Conservation (phyloP, 2,888 invertebrate genomes). For the Drosophila birchii region DNA sequence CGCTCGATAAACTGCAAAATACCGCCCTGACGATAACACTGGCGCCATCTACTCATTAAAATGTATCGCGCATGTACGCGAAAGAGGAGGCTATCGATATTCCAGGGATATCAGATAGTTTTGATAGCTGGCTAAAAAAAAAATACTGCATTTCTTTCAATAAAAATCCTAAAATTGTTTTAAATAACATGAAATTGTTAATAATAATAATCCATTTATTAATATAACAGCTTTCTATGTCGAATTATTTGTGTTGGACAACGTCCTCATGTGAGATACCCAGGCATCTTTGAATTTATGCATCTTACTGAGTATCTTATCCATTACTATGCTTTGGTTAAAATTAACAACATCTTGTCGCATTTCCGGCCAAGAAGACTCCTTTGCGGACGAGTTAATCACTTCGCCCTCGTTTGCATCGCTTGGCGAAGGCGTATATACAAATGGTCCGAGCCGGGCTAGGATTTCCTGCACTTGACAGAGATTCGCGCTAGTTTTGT, state of each 20-base stretch:
- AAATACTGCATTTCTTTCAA: background rate
- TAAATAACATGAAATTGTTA: too few relatives aligned
- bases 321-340: constrained; percentile 88
- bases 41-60: background rate
- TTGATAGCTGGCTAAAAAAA: background rate
- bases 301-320: constrained; percentile 85
- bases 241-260: background rate
- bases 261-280: constrained; percentile 76
- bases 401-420: constrained; percentile 17
- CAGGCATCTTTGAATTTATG: constrained; percentile 87
- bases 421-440: constrained; percentile 8
- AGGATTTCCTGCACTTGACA: constrained; percentile 88
- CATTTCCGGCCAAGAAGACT: constrained; percentile 87
- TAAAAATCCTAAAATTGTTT: background rate
- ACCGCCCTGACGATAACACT: background rate
- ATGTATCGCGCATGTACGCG: background rate
- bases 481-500: constrained; percentile 86
- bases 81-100: background rate
- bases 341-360: constrained; percentile 89
- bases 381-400: background rate
- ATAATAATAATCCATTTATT: background rate
- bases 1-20: constrained; percentile 11
- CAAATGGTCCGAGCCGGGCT: constrained; percentile 56
- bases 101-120: background rate
- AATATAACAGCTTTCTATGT: background rate